These are phyloP conservation scores for Argyresthia goedartella DNA, from an alignment of 2,888 invertebrate genomes.

Conservation along the genomic window DNA sequence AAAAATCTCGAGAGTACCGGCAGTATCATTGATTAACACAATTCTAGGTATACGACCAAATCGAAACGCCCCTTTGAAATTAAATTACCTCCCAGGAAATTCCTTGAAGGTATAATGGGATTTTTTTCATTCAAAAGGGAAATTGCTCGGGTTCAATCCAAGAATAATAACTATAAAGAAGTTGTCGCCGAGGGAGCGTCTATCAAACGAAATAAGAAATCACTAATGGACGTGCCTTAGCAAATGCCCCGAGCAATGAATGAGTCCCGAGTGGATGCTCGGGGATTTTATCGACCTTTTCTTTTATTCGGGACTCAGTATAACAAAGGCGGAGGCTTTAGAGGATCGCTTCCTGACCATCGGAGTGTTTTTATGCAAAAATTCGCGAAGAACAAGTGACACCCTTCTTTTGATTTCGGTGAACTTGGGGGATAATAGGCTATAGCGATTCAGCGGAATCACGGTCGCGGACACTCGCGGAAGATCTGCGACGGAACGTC, in stretches of 20 bases:
- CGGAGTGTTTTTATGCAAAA: too few species aligned
- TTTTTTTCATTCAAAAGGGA: not conserved
- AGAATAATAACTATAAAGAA: constrained; percentile 1
- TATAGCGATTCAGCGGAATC: too few species aligned
- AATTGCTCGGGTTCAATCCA: not conserved
- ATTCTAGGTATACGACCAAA: not conserved
- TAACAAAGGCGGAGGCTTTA: not conserved
- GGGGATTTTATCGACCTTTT: not conserved
- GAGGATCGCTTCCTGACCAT: not conserved
- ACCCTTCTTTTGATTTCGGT: too few species aligned
- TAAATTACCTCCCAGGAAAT: not conserved
- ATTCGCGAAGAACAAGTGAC: too few species aligned
- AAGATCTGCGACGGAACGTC: too few species aligned
- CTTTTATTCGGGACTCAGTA: not conserved
- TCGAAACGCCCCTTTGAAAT: not conserved
- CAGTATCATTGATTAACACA: not conserved
- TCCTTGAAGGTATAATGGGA: not conserved
- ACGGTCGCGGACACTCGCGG: too few species aligned
- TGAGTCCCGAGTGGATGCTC: not conserved
- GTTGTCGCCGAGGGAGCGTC: not conserved
- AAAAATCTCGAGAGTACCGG: not conserved
- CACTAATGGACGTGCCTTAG: not conserved
- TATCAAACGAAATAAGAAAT: constrained; percentile 1
- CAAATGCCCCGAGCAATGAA: not conserved
- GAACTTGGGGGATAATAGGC: too few species aligned